A percentile compares a stretch with the other conserved stretches of the same genome.
These are phyloP conservation scores for Biston stratarius DNA, from an alignment of 2,888 invertebrate species.

Conservation along the genomic window DNA sequence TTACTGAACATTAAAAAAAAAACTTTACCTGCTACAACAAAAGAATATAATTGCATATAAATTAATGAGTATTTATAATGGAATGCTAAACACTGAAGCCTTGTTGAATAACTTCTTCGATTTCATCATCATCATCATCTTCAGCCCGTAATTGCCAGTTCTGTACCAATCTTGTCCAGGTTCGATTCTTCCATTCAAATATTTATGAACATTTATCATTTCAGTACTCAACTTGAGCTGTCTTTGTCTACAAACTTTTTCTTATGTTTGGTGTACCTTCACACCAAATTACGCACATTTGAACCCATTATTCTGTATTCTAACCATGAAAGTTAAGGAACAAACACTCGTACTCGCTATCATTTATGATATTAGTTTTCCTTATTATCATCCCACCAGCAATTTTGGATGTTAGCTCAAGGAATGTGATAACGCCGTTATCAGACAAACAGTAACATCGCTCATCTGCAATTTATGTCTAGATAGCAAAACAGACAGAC, in stretches of 20 bases:
- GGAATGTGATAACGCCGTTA: constrained; percentile 29
- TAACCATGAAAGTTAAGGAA: constrained; percentile 12
- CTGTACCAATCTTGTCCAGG: too few species aligned
- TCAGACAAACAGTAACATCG: constrained; percentile 28
- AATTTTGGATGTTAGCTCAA: constrained; percentile 12
- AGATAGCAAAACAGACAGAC: background rate
- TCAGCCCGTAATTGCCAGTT: too few species aligned
- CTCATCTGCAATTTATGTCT: constrained; percentile 18
- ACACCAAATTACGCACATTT: background rate
- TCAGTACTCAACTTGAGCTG: background rate
- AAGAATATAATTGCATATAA: too few species aligned
- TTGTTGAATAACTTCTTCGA: too few species aligned
- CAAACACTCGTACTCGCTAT: constrained; percentile 1
- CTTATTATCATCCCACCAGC: constrained; percentile 17
- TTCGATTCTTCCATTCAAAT: too few species aligned
- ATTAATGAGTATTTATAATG: too few species aligned
- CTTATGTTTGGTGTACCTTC: constrained; percentile 2
- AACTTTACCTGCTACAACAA: too few species aligned
- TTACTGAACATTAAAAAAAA: too few species aligned
- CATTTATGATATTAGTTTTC: constrained; percentile 5
- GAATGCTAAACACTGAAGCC: too few species aligned
- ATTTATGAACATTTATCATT: background rate
- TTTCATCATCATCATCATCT: too few species aligned
- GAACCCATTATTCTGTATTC: background rate
- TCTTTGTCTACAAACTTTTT: background rate